phyloP scores from a whole-genome alignment of 2,113 vertebrate species.

The Glaucomys volans region DNA sequence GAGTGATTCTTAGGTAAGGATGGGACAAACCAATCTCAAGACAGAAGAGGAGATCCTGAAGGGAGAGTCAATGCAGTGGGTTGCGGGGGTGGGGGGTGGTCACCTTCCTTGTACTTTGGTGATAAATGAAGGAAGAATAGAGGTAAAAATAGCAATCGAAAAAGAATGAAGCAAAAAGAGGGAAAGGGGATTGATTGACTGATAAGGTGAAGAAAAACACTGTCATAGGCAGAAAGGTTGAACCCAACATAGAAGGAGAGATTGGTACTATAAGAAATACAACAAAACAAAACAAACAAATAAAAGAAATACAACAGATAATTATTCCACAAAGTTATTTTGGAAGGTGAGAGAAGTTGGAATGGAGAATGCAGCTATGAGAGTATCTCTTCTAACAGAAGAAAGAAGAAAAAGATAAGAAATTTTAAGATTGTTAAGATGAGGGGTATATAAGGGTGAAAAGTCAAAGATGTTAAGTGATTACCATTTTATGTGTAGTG shows the following conservation, averaged over 20 bases:
- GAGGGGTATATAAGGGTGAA: neutral
- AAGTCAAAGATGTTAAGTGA: neutral
- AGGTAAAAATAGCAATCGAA: neutral
- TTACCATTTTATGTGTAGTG: neutral
- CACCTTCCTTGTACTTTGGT: neutral
- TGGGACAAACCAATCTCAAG: neutral
- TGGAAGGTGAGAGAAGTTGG: neutral
- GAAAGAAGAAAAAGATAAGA: neutral
- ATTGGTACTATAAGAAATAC: neutral
- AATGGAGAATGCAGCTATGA: neutral
- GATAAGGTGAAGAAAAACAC: neutral
- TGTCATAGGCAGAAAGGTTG: neutral
- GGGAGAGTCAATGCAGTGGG: neutral
- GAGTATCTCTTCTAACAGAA: neutral
- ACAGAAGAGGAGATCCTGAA: neutral
- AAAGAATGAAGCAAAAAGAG: neutral
- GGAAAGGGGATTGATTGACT: neutral
- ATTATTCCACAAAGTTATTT: neutral
- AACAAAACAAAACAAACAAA: no score
- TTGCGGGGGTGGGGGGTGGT: neutral
- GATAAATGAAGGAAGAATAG: neutral
- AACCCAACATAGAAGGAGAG: neutral
- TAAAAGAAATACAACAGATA: neutral
- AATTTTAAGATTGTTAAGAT: neutral
- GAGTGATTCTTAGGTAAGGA: neutral